Conservation (phyloP, 2,113 vertebrate genomes). For the Okapia johnstoni region DNA sequence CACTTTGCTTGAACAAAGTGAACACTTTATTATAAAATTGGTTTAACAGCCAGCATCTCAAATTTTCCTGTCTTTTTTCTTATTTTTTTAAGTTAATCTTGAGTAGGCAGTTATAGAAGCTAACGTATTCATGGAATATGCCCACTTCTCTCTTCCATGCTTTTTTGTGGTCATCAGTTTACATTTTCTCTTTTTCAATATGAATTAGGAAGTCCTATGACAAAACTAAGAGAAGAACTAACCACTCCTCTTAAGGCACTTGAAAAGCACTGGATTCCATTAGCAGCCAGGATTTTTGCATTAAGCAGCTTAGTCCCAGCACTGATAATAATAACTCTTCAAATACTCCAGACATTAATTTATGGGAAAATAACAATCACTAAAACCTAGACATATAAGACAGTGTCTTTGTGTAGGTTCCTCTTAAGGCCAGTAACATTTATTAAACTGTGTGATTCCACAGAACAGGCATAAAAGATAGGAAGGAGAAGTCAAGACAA, state of each 20-base stretch:
- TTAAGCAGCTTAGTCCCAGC: neutral
- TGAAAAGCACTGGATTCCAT: neutral
- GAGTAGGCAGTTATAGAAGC: neutral
- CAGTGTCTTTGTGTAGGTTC: neutral
- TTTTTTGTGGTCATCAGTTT: neutral
- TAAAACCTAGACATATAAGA: neutral
- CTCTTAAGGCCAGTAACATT: neutral
- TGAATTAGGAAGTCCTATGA: neutral
- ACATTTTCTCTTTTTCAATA: neutral
- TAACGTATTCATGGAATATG: neutral
- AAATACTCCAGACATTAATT: neutral
- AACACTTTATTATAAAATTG: slow-evolving; percentile 33
- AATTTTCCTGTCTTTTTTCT: neutral
- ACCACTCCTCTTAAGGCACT: neutral
- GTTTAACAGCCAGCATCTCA: neutral
- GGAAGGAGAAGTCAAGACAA: neutral
- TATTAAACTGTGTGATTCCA: neutral
- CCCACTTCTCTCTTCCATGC: neutral
- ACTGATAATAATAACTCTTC: neutral
- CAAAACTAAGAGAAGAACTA: neutral
- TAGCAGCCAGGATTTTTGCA: neutral
- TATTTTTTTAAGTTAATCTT: neutral
- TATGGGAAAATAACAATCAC: neutral
- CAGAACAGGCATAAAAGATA: neutral
- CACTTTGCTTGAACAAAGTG: slow-evolving; percentile 52